Conservation (phyloP, 2,888 invertebrate species). For the Strigamia transsilvanica region DNA sequence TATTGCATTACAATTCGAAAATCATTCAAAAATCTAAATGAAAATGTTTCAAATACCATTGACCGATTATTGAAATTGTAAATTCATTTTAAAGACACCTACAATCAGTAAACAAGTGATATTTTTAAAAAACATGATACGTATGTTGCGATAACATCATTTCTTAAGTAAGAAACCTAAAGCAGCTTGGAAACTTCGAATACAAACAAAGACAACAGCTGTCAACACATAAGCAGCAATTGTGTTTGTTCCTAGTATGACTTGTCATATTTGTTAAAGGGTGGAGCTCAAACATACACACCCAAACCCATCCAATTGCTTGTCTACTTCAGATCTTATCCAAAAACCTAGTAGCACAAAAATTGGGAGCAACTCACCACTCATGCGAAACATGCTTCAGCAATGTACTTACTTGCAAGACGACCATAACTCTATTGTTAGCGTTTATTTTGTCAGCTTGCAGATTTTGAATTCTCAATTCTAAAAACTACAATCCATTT, state of each 20-base stretch:
- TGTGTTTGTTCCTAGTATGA: conserved; percentile 16
- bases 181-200: conserved; percentile 24
- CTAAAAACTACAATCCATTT: too few relatives aligned
- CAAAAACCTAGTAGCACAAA: not conserved
- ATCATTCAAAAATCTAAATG: too few relatives aligned
- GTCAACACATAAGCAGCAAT: conserved; percentile 33
- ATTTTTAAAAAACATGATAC: too few relatives aligned
- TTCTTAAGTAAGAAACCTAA: not conserved
- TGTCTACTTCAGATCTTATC: not conserved
- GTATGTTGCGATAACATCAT: not conserved
- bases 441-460: too few relatives aligned
- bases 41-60: too few relatives aligned
- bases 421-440: too few relatives aligned
- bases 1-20: too few relatives aligned
- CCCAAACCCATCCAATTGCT: conserved; percentile 4
- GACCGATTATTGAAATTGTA: too few relatives aligned
- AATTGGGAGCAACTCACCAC: not conserved
- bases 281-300: conserved; percentile 12
- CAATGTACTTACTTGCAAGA: too few relatives aligned
- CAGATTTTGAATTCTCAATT: too few relatives aligned
- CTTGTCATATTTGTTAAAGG: conserved; percentile 38
- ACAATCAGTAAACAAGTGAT: not conserved
- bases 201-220: conserved; percentile 41
- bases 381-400: not conserved
- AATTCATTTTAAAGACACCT: too few relatives aligned